A percentile compares a stretch with the other conserved stretches of the same genome.
These are phyloP conservation scores for Hylyphantes graminicola DNA, from an alignment of 1,140 invertebrate genomes.

Conservation along the genomic window DNA sequence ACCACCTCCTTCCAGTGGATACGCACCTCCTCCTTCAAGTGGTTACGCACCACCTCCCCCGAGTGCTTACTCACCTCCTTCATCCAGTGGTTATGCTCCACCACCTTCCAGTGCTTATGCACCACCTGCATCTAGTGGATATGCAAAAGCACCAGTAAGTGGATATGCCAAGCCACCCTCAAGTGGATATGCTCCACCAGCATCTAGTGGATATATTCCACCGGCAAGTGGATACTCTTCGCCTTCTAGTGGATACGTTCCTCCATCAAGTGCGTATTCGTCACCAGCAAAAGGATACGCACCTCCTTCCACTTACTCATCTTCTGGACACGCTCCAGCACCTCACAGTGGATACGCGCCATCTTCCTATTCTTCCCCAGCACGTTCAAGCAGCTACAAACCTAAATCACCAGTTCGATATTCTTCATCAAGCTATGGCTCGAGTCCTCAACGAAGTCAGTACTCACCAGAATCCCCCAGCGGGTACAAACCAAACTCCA, in stretches of 20 bases:
- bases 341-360: conserved; percentile 13
- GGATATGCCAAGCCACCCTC: background rate
- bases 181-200: background rate
- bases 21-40: conserved; percentile 6
- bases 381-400: background rate
- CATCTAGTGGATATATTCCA: conserved; percentile 19
- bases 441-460: background rate
- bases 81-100: conserved; percentile 12
- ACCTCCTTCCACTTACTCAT: background rate
- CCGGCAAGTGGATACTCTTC: background rate
- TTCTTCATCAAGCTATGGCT: conserved; percentile 1
- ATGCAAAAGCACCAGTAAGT: background rate
- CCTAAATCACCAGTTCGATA: background rate
- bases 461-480: background rate
- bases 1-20: conserved; percentile 18
- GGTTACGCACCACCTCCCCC: conserved; percentile 8
- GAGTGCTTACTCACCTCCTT: background rate
- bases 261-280: background rate
- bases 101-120: background rate
- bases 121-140: background rate
- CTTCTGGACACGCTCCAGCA: conserved; percentile 10
- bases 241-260: conserved; percentile 16
- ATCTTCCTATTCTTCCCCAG: conserved; percentile 10
- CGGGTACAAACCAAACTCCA: background rate
- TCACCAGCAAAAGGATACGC: conserved; percentile 1